phyloP scores from a whole-genome alignment of 2,888 invertebrate species.

The Plutella xylostella region DNA sequence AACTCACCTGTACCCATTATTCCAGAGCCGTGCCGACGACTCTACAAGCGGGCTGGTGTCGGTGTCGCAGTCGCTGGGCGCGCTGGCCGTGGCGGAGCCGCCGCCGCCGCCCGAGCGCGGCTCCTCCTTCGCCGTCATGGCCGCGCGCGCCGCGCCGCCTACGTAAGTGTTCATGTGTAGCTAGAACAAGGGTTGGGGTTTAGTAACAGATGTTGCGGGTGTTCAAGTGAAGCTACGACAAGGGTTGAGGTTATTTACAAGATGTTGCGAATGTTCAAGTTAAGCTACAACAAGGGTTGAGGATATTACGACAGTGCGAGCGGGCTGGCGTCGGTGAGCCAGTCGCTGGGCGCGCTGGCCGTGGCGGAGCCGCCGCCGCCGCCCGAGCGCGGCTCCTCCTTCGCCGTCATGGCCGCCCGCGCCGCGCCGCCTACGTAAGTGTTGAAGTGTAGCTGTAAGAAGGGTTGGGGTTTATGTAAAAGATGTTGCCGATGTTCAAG shows the following conservation, averaged over 20 bases:
- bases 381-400: constrained; percentile 90
- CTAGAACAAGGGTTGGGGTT: no score
- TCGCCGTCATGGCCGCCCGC: constrained; percentile 82
- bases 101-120: constrained; percentile 89
- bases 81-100: constrained; percentile 26
- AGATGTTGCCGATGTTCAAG: no score
- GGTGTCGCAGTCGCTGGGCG: constrained; percentile 12
- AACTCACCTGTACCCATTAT: no score
- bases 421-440: constrained; percentile 53
- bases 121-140: constrained; percentile 90
- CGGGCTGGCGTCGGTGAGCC: constrained; percentile 25
- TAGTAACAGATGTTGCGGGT: no score
- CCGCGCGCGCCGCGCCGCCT: constrained; percentile 69
- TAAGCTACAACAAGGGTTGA: constrained; percentile 20
- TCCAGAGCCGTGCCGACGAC: no score
- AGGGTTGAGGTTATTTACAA: no score
- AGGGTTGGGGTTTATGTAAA: no score
- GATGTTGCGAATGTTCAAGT: neutral
- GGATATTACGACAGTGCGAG: no score
- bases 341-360: constrained; percentile 3
- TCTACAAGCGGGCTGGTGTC: constrained; percentile 25
- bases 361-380: constrained; percentile 72
- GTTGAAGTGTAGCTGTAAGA: no score
- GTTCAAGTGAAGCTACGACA: no score
- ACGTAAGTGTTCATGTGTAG: constrained; percentile 3